Base-by-base conservation (phyloP, 2,113 vertebrate species). In the Pterophyllum scalare region DNA sequence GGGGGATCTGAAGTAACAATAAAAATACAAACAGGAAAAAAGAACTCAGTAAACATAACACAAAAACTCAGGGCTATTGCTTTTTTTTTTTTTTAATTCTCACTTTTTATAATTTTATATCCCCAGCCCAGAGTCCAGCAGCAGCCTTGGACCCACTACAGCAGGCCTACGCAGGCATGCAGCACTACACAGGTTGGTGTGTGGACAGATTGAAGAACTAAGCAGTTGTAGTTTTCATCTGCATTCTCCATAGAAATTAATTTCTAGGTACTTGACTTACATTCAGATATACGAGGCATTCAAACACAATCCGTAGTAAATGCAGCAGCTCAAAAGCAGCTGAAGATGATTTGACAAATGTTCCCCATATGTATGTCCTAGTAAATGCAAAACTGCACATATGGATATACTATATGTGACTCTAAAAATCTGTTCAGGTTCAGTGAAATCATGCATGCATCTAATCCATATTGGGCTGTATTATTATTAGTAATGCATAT, bases 121-220 rank as follows among this genome's bases (percentile, higher is more conserved):
- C 17, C 65, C 1, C 80, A 98, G 97, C 97, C 87, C 97, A 97
- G 93, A 97, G 97, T 94, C 97, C 96, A 1, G 96, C 96, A 0
- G 96, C 96, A 82, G 95, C 96, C 0, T 91, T 97, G 91, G 97
- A 97, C 85, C 96, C 97, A 15, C 94, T 98, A 56, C 97, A 98
- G 85, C 97, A 98, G 87, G 97, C 97, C 0, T 98, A 98, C 1
- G 96, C 97, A 0, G 97, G 97, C 75, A 97, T 98, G 97, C 97
- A 97, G 88, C 97, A 97, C 91, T 98, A 97, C 80, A 95, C 97
- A 94, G 97, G 94, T 95, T 75, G 46, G 93, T 89, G 33, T 57
- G 67, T 17, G 13, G 4, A 54, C 28, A 65, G 10, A 82, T 56
- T 28, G 28, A 31, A 78, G 8, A 46, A 33, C 26, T 57, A 2